Percentiles rank a stretch among this genome's conserved stretches.
Conservation (phyloP, 2,888 invertebrate genomes). For the Alsophila aescularia region DNA sequence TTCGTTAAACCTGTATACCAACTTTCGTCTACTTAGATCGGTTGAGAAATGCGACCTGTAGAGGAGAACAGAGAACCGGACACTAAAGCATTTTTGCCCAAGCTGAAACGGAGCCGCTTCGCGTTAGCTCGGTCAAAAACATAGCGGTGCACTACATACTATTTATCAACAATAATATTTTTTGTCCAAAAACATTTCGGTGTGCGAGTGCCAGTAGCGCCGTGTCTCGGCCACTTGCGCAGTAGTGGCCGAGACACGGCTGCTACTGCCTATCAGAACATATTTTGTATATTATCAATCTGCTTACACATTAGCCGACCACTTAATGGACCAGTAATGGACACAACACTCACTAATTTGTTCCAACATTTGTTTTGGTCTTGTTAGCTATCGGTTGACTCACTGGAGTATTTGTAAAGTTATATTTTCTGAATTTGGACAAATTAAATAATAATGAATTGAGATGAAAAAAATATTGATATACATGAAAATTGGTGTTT, state of each 20-base stretch:
- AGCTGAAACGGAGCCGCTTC: too few relatives aligned
- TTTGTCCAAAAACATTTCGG: background rate
- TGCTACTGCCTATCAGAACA: slow-evolving; percentile 44
- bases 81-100: too few relatives aligned
- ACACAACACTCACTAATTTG: slow-evolving; percentile 51
- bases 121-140: too few relatives aligned
- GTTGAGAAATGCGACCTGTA: too few relatives aligned
- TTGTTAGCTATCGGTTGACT: slow-evolving; percentile 24
- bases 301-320: slow-evolving; percentile 36
- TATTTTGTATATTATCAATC: slow-evolving; percentile 43
- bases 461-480: too few relatives aligned
- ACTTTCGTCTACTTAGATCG: too few relatives aligned
- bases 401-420: background rate
- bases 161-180: background rate
- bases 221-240: background rate
- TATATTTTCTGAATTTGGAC: background rate
- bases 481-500: too few relatives aligned
- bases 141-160: too few relatives aligned
- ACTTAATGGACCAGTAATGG: slow-evolving; percentile 49
- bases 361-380: slow-evolving; percentile 24
- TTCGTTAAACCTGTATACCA: too few relatives aligned
- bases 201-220: background rate
- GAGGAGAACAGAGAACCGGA: too few relatives aligned
- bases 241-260: too few relatives aligned
- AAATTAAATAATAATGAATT: background rate